Base-by-base conservation (phyloP, 2,797 vertebrate species). In the Epinephelus malabaricus region DNA sequence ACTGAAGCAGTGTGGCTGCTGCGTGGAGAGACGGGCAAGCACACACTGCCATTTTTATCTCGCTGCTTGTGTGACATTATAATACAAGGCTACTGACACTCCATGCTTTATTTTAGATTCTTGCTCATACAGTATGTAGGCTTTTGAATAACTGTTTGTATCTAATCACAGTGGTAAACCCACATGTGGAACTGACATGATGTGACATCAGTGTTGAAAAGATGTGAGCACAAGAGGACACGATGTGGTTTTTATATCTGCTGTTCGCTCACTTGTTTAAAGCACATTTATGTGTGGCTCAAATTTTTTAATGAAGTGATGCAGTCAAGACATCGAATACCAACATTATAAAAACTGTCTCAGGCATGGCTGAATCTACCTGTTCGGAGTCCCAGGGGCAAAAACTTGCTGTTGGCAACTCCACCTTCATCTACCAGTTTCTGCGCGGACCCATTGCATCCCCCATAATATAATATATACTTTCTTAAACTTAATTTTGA, bases 11-110 rank as follows among this genome's bases (percentile, higher is more conserved):
- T 19, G 67, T 40, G 76, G 62, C 45, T 66, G 71, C 64, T 53
- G 76, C 3, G 50, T 4, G 50, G 64, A 62, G 72, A 60, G 61
- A 49, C 17, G 61, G 47, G 40, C 67, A 47, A 25, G 65, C 27
- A 15, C 9, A 47, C 71, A 47, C 4, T 58, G 63, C 5, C 66
- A 58, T 81, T 84, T 86, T 65, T 40, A 47, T 78, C 40, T 58
- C 13, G 10, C 60, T 58, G 67, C 65, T 47, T 67, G 43, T 67
- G 68, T 60, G 56, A 79, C 77, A 79, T 76, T 45, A 73, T 56
- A 65, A 53, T 13, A 47, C 3, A 2, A 23, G 34, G 55, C 56
- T 34, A 23, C 6, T 14, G 49, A 38, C 45, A 40, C 23, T 15
- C 6, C 27, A 19, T 17, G 25, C 23, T 65, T 67, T 11, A 15